These are phyloP conservation scores for Sebastes flavidus DNA, from an alignment of 2,797 vertebrate genomes.

Conservation along the genomic window DNA sequence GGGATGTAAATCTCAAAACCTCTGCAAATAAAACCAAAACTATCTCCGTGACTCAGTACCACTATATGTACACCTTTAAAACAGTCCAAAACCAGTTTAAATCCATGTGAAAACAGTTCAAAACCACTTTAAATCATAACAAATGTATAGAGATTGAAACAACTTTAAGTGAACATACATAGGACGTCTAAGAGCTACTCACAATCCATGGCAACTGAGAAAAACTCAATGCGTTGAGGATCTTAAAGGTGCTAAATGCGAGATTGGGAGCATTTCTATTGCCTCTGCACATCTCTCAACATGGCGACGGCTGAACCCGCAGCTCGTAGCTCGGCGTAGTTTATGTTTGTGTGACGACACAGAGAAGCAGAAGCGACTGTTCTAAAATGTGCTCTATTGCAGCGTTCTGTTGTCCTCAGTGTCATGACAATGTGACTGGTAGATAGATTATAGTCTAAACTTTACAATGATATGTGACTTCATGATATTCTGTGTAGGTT, in stretches of 20 bases:
- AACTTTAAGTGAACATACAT: not conserved
- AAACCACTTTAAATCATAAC: not conserved
- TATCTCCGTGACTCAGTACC: not conserved
- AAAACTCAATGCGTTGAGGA: not conserved
- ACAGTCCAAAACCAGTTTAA: not conserved
- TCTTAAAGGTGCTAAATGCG: not conserved
- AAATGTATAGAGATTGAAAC: not conserved
- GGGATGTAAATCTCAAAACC: not conserved
- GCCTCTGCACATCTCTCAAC: not conserved
- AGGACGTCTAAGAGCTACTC: not conserved
- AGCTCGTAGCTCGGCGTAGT: too few relatives aligned
- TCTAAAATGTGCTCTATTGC: too few relatives aligned
- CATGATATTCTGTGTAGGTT: too few relatives aligned
- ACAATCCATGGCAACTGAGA: not conserved
- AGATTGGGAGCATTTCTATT: not conserved
- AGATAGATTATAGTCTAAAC: too few relatives aligned
- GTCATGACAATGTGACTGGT: too few relatives aligned
- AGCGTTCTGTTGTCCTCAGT: too few relatives aligned
- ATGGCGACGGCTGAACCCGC: accelerated
- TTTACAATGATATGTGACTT: too few relatives aligned
- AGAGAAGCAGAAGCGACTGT: too few relatives aligned
- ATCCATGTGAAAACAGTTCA: not conserved
- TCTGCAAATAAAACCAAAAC: not conserved
- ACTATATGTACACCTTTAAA: not conserved
- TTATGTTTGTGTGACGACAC: too few relatives aligned